Evolutionary conservation across 2,113 vertebrate species (phyloP), one percentile per base, ranked within the genome.

Genomic region (Camelus dromedarius): DNA sequence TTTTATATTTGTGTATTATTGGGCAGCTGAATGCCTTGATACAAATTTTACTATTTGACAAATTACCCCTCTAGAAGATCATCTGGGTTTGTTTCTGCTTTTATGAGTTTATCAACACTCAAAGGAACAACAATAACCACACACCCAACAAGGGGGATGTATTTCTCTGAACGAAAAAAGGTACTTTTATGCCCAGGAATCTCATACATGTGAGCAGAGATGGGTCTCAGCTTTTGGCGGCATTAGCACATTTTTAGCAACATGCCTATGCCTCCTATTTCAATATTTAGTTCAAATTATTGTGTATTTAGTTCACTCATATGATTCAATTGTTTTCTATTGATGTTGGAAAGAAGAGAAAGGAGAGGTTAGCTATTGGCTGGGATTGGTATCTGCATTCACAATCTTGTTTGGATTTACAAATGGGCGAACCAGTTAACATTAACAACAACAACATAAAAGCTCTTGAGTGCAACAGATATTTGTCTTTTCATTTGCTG

Each of bases 101-200:
- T 89, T 42, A 77, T 19, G 54, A 79, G 5, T 82, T 73, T 95
- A 13, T 95, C 50, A 90, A 90, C 90, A 62, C n/a, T 26, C 50
- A 83, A 94, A 54, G 20, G 6, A 96, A 76, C 24, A 79, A 46
- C 83, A 79, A 64, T 4, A 67, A 67, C 20, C 26, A 67, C 30
- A 35, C 24, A 30, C 4, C 7, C 66, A 93, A 56, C 22, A 77
- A 46, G 6, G 38, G 5, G 16, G 48, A 60, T n/a, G 16, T 20
- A 92, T 62, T 88, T 76, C 16, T 60, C 56, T 52, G 50, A 72
- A 64, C 3, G 56, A 8, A 66, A 91, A 62, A 90, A 70, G 16
- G 19, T 60, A 73, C 50, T 85, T 58, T 85, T 75, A 46, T 62
- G 38, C 62, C 3, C 6, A 70, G 7, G 24, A 81, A 76, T 93